Evolutionary conservation across 2,113 vertebrate species (phyloP).

Genomic region (Dasypus novemcinctus): DNA sequence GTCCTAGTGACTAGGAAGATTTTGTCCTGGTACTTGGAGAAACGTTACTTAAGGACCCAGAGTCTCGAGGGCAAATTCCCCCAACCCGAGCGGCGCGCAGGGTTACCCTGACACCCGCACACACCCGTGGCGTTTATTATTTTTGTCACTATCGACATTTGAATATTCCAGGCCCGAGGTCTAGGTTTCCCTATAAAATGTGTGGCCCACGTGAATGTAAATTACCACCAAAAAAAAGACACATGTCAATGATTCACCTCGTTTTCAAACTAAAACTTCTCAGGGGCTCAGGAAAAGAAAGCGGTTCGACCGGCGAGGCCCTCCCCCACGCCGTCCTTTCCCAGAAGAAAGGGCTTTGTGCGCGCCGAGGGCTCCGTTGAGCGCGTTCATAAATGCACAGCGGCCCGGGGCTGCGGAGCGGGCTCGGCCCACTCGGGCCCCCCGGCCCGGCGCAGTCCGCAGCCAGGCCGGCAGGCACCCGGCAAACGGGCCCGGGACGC

Average conservation of each 20-base stretch:
- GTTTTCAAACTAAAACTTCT: conserved; percentile 72
- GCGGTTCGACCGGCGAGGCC: conserved; percentile 64
- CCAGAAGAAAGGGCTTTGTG: conserved; percentile 77
- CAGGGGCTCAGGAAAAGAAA: conserved; percentile 36
- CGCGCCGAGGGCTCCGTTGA: conserved; percentile 35
- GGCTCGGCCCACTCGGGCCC: background rate
- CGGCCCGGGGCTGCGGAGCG: background rate
- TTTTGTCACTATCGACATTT: background rate
- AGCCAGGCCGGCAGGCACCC: background rate
- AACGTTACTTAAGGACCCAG: conserved; percentile 32
- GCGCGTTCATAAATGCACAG: conserved; percentile 52
- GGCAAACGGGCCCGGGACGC: background rate
- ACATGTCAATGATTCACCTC: conserved; percentile 37
- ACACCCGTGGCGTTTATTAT: background rate
- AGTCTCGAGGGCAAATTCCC: background rate
- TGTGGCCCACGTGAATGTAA: conserved; percentile 47
- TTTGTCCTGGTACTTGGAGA: background rate
- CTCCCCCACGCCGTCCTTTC: conserved; percentile 63
- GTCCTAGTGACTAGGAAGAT: background rate
- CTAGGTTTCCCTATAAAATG: conserved; percentile 43
- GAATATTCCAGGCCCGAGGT: background rate
- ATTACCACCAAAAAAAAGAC: background rate
- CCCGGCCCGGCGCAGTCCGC: background rate
- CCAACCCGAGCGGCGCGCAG: background rate
- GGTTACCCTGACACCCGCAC: conserved; percentile 14